Conservation (phyloP, 2,888 invertebrate species). For the Neocrepidodera transversa region DNA sequence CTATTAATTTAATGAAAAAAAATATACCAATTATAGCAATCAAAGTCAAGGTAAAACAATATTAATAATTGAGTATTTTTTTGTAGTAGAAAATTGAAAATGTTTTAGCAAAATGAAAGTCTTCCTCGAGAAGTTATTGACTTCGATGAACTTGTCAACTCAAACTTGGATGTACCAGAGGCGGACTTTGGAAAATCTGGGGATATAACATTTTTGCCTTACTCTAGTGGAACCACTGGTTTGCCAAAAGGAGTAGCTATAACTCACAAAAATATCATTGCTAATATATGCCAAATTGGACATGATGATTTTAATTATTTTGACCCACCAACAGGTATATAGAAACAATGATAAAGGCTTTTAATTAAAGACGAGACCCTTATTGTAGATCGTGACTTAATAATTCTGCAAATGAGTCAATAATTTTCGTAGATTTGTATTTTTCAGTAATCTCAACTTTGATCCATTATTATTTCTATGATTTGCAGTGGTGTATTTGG, state of each 20-base stretch:
- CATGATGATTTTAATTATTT: conserved; percentile 30
- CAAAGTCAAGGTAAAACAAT: no score
- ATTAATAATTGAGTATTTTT: no score
- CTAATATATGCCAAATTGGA: conserved; percentile 40
- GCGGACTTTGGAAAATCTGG: conserved; percentile 59
- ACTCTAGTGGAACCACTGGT: conserved; percentile 86
- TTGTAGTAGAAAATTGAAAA: no score
- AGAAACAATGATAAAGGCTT: no score
- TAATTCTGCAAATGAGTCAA: no score
- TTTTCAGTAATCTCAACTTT: no score
- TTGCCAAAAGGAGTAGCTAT: conserved; percentile 78
- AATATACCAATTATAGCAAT: conserved; percentile 65
- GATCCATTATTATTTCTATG: no score
- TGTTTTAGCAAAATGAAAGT: conserved; percentile 35
- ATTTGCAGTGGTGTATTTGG: no score
- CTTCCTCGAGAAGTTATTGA: conserved; percentile 28
- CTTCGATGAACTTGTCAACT: conserved; percentile 32
- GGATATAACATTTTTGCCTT: conserved; percentile 76
- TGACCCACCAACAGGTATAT: conserved; percentile 30
- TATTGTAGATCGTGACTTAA: no score
- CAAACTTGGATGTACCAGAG: conserved; percentile 62
- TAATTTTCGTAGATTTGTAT: no score
- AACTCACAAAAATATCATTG: conserved; percentile 60
- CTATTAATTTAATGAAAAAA: conserved; percentile 56
- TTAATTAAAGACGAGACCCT: no score